Conservation (phyloP, 64 coral and sea anemone species). For the Trachythela sp. region DNA sequence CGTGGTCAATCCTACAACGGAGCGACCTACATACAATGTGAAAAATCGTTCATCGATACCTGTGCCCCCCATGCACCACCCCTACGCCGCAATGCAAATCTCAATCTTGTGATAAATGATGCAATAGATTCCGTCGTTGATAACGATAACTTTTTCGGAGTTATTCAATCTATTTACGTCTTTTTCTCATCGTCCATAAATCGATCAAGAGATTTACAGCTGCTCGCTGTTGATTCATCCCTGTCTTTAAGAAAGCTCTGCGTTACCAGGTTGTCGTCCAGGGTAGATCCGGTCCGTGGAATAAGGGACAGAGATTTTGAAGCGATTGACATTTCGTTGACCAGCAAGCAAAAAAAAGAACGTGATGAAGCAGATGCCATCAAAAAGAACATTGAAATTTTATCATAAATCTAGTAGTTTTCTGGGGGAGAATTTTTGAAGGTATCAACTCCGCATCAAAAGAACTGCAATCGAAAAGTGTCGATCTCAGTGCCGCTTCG, state of each 20-base stretch:
- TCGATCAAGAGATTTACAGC: neutral
- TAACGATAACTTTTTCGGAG: neutral
- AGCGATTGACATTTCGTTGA: no score
- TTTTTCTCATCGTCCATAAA: neutral
- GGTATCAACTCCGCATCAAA: no score
- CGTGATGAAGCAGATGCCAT: neutral
- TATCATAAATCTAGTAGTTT: no score
- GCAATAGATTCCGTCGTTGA: neutral
- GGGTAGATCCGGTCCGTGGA: no score
- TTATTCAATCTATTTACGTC: neutral
- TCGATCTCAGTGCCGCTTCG: no score
- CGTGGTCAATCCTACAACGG: neutral
- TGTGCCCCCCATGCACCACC: neutral
- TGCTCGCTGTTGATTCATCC: neutral
- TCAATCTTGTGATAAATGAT: neutral
- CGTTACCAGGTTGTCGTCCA: neutral
- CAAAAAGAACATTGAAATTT: neutral
- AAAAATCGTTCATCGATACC: neutral
- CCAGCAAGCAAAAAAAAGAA: neutral
- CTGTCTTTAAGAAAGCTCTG: neutral
- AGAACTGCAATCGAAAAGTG: no score
- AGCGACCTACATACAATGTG: neutral
- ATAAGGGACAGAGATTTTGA: no score
- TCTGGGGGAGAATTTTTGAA: no score
- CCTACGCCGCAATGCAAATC: neutral